Evolutionary conservation across 2,888 invertebrate species (phyloP).

Genomic region (Fragum sueziense): DNA sequence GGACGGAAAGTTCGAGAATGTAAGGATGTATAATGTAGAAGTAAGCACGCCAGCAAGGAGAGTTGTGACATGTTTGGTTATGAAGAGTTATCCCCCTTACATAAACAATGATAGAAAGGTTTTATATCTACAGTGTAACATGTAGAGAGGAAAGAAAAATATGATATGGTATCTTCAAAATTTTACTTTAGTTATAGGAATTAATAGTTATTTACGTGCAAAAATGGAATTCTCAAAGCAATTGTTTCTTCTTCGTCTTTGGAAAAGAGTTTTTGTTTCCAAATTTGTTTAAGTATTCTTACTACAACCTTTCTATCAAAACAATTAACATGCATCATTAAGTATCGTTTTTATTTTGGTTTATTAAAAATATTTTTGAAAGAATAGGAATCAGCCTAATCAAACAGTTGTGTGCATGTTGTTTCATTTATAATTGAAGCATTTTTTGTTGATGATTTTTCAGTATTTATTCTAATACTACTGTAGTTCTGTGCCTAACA

Average conservation of each 20-base stretch:
- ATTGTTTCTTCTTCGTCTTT: too few species aligned
- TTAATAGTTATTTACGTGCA: too few species aligned
- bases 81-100: constrained; percentile 18
- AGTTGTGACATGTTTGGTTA: constrained; percentile 41
- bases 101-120: constrained; percentile 43
- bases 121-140: too few species aligned
- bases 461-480: constrained; percentile 3
- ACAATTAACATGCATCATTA: constrained; percentile 2
- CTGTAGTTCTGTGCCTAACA: constrained; percentile 44
- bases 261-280: too few species aligned
- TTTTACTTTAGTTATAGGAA: too few species aligned
- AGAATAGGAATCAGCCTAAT: constrained; percentile 43
- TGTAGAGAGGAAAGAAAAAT: too few species aligned
- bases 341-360: constrained; percentile 5
- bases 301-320: constrained; percentile 17
- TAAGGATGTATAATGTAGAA: constrained; percentile 53
- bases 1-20: constrained; percentile 62
- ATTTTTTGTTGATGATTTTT: constrained; percentile 1
- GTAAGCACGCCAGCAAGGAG: constrained; percentile 59
- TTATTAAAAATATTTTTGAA: constrained; percentile 21
- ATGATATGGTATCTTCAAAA: too few species aligned
- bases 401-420: constrained; percentile 21
- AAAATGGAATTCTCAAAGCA: too few species aligned
- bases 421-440: background rate
- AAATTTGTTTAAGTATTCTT: background rate